Conservation (phyloP, 2,113 vertebrate genomes). For the Sitta europaea region DNA sequence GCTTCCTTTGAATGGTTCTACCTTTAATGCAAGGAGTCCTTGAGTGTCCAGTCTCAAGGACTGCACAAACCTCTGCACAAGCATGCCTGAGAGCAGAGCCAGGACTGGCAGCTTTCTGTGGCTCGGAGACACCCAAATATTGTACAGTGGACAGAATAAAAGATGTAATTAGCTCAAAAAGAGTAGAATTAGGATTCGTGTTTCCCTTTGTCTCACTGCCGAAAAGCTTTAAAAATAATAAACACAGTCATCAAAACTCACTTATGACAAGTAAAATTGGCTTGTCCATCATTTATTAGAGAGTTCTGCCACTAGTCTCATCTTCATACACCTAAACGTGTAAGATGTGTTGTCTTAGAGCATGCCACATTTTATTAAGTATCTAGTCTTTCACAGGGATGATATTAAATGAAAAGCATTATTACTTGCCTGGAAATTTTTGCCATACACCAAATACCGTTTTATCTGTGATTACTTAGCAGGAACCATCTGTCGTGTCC, state of each 20-base stretch:
- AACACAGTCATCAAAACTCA: neutral
- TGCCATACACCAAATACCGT: neutral
- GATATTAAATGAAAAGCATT: neutral
- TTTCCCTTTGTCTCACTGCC: neutral
- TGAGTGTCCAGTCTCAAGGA: neutral
- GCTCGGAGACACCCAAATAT: neutral
- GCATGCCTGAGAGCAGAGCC: neutral
- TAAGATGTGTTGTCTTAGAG: neutral
- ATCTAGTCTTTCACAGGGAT: neutral
- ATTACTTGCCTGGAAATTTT: constrained; percentile 16
- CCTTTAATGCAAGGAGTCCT: neutral
- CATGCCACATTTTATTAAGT: neutral
- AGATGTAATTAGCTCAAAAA: neutral
- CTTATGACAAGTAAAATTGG: neutral
- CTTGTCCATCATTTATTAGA: neutral
- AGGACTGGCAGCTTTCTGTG: neutral
- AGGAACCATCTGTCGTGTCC: constrained; percentile 5
- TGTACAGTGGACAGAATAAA: neutral
- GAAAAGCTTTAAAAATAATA: neutral
- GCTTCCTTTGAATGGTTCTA: neutral
- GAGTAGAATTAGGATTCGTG: neutral
- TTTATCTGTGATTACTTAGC: constrained; percentile 35
- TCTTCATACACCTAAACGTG: neutral
- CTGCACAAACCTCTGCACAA: neutral
- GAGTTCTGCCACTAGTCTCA: neutral